Base-by-base conservation (phyloP, 2,888 invertebrate species). In the Temnothorax ravouxi region DNA sequence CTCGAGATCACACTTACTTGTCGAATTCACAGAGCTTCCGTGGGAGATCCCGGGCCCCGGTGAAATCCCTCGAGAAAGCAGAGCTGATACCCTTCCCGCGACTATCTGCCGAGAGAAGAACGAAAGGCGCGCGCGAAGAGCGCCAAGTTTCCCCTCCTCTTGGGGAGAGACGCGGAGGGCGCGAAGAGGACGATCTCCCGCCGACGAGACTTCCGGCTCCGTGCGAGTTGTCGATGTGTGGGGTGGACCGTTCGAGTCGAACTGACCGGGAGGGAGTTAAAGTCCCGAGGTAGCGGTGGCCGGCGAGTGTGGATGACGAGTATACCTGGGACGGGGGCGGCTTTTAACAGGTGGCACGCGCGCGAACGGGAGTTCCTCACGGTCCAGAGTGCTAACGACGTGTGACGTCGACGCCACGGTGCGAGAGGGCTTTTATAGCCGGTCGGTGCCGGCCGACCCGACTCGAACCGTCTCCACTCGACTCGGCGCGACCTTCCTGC, bases 341-440 rank as follows among this genome's bases (percentile, higher is more conserved):
- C 34, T 67, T 74, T 67, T 89, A 90, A 88, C 88, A 90, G 90
- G 90, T 90, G 91, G 91, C 67, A 87, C 86, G 88, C 56, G 5
- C 67, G 74, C 84, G 82, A 88, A 34, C 34, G n/a, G n/a, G 72
- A 88, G 91, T 89, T 93, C 92, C 89, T 93, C 89, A 91, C 93
- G 87, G 93, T 89, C 86, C 93, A 91, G 91, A 93, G 92, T 89
- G 92, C 92, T 91, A 92, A 92, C 92, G 93, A 92, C 92, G 92
- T 94, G 91, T 93, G 93, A 94, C 93, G 93, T 92, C 88, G 91
- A 87, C 90, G 92, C 87, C 88, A 86, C 88, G 90, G 86, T 91
- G 90, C 91, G 90, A 90, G 89, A 88, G 91, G 91, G 93, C 93
- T 93, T 94, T 93, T 94, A 94, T 94, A 94, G 94, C 86, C 87